Conservation (phyloP, 2,797 vertebrate species). For the Eulemur mongoz region DNA sequence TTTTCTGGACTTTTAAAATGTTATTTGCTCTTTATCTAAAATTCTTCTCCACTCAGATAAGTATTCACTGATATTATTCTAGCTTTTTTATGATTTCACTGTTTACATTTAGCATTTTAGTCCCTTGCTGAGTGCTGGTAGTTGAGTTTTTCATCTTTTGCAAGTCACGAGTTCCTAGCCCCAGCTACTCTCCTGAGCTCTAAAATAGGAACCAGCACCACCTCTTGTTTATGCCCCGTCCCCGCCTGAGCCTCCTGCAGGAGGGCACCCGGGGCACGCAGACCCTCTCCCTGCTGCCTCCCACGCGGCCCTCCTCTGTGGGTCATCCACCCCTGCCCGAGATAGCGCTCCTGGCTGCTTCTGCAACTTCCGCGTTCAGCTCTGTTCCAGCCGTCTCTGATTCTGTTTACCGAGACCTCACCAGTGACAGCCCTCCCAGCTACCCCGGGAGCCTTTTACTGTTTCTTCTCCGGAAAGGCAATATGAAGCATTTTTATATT, state of each 20-base stretch:
- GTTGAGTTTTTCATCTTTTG: not conserved
- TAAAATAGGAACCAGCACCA: not conserved
- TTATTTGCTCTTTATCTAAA: conserved; percentile 3
- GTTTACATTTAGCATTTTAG: not conserved
- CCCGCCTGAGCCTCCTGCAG: not conserved
- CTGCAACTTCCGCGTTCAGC: not conserved
- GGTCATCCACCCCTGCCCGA: not conserved
- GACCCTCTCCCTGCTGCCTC: no score
- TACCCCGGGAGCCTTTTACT: not conserved
- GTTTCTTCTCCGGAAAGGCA: conserved; percentile 34
- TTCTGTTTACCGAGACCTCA: not conserved
- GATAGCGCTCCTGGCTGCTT: not conserved
- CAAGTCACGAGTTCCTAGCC: not conserved
- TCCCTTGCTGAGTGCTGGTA: not conserved
- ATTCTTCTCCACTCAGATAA: not conserved
- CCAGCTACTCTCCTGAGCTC: not conserved
- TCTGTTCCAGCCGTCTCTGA: not conserved
- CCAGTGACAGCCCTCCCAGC: not conserved
- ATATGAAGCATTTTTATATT: not conserved
- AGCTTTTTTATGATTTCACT: not conserved
- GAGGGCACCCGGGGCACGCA: not conserved
- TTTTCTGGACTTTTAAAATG: conserved; percentile 1
- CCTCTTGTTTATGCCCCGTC: not conserved
- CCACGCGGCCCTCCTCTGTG: not conserved
- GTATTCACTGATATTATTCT: not conserved